Conservation (phyloP, 2,888 invertebrate genomes). For the Hedya salicella region DNA sequence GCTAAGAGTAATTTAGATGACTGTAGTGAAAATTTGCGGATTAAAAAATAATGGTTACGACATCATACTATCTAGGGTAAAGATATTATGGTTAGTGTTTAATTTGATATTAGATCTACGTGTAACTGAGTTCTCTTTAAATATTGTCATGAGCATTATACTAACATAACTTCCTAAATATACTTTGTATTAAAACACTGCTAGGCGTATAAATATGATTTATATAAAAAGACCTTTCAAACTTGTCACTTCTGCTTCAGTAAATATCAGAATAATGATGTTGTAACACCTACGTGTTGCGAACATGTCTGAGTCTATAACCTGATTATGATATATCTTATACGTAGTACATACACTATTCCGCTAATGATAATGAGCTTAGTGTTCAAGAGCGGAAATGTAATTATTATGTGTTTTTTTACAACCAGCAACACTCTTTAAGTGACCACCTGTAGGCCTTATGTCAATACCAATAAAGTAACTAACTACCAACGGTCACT, state of each 20-base stretch:
- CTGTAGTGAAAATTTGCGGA: too few species aligned
- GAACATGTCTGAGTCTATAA: neutral
- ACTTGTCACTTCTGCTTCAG: conserved; percentile 27
- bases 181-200: conserved; percentile 7
- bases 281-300: conserved; percentile 17
- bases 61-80: too few species aligned
- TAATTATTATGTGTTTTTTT: neutral
- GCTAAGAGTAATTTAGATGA: too few species aligned
- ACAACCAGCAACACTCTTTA: too few species aligned
- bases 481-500: too few species aligned
- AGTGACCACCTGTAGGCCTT: too few species aligned
- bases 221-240: conserved; percentile 19
- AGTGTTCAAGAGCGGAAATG: neutral
- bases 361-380: neutral
- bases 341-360: neutral
- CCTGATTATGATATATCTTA: neutral
- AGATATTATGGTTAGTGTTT: too few species aligned
- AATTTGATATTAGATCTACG: too few species aligned
- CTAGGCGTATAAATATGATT: conserved; percentile 4
- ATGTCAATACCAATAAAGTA: too few species aligned
- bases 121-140: too few species aligned
- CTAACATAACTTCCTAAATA: neutral
- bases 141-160: too few species aligned
- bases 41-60: too few species aligned
- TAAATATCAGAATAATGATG: conserved; percentile 31